Conservation (phyloP, 2,888 invertebrate genomes). For the Agrotis clavis region DNA sequence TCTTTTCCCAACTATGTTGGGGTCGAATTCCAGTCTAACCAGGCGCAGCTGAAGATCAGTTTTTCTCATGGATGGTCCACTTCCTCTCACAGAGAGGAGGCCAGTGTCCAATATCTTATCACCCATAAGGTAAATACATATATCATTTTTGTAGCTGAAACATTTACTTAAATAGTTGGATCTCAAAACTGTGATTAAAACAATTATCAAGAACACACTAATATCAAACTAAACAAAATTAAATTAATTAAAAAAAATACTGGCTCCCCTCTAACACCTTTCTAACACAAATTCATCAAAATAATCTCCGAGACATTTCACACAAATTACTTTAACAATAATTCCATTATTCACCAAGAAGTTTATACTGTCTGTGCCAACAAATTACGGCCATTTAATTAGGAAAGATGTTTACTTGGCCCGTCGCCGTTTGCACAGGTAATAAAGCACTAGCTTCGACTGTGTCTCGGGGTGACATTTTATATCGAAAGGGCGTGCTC, state of each 20-base stretch:
- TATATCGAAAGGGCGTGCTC: constrained; percentile 69
- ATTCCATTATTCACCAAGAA: constrained; percentile 30
- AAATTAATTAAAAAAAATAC: not conserved
- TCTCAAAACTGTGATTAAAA: too few relatives aligned
- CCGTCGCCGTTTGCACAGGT: constrained; percentile 46
- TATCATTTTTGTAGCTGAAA: too few relatives aligned
- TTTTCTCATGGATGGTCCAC: too few relatives aligned
- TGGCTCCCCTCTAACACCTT: not conserved
- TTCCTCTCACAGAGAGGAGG: too few relatives aligned
- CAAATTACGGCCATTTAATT: constrained; percentile 61
- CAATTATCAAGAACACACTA: too few relatives aligned
- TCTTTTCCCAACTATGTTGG: too few relatives aligned
- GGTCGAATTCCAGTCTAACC: fast-evolving
- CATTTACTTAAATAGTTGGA: too few relatives aligned
- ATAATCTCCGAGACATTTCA: constrained; percentile 18
- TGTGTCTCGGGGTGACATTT: constrained; percentile 63
- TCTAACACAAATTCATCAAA: constrained; percentile 9
- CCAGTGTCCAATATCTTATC: too few relatives aligned
- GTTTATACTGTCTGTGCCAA: constrained; percentile 25
- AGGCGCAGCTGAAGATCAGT: too few relatives aligned
- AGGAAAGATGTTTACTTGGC: constrained; percentile 56
- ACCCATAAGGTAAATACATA: too few relatives aligned
- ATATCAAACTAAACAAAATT: too few relatives aligned
- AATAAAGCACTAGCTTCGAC: constrained; percentile 48
- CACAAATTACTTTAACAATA: constrained; percentile 34